Percentiles rank a stretch among this genome's conserved stretches.
Evolutionary conservation across 2,888 invertebrate genomes (phyloP).

Genomic region (Pegoplata infirma): DNA sequence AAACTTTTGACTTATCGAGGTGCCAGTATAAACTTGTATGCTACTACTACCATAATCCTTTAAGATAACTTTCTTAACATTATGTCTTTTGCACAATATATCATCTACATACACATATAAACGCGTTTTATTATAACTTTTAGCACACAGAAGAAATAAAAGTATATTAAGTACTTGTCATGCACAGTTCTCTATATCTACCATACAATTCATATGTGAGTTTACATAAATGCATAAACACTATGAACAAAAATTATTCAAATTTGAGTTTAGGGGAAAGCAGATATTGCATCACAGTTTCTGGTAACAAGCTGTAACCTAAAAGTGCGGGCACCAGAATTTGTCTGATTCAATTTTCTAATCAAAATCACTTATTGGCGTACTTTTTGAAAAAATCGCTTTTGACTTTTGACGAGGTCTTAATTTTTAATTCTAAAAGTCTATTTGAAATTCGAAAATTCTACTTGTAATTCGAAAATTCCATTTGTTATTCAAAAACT

Average conservation of each 20-base stretch:
- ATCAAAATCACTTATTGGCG: too few species aligned
- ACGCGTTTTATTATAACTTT: slow-evolving; percentile 7
- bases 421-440: too few species aligned
- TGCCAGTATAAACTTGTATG: slow-evolving; percentile 30
- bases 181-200: slow-evolving; percentile 21
- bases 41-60: slow-evolving; percentile 46
- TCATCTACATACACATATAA: slow-evolving; percentile 1
- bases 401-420: too few species aligned
- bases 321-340: too few species aligned
- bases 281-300: too few species aligned
- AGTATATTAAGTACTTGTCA: slow-evolving; percentile 54
- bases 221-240: slow-evolving; percentile 12
- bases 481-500: too few species aligned
- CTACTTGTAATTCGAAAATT: too few species aligned
- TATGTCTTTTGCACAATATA: slow-evolving; percentile 35
- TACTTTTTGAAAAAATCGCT: too few species aligned
- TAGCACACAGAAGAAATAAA: background rate
- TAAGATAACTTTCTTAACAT: slow-evolving; percentile 57
- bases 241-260: background rate
- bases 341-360: too few species aligned
- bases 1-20: slow-evolving; percentile 1
- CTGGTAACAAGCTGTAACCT: too few species aligned
- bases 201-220: slow-evolving; percentile 13
- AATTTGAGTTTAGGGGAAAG: too few species aligned
- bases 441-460: too few species aligned